phyloP scores from a whole-genome alignment of 53 echinoderm and acorn worm species.

The Holothuria leucospilota region DNA sequence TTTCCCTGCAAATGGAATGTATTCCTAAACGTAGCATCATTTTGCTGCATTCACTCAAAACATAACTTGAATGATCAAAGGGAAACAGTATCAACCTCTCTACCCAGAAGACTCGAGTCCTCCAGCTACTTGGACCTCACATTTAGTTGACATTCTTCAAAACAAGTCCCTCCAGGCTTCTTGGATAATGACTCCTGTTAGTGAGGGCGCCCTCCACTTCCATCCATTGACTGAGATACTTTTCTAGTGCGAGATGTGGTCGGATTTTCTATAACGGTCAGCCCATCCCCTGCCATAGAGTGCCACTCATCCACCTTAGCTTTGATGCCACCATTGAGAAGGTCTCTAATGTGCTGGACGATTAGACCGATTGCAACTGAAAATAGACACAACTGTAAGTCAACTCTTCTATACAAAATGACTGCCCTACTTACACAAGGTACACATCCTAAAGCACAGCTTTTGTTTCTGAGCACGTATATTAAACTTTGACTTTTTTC shows the following conservation, averaged over 20 bases:
- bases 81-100: too few species aligned
- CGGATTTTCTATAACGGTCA: conserved; percentile 44
- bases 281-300: conserved; percentile 56
- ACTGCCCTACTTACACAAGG: too few species aligned
- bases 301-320: conserved; percentile 71
- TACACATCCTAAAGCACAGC: too few species aligned
- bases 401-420: too few species aligned
- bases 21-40: background rate
- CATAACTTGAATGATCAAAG: too few species aligned
- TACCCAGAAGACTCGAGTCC: too few species aligned
- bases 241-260: conserved; percentile 64
- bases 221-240: conserved; percentile 68
- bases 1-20: background rate
- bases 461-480: too few species aligned
- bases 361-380: conserved; percentile 94
- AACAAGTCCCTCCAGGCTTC: background rate
- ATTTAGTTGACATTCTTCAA: too few species aligned
- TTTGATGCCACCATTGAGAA: conserved; percentile 92
- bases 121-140: too few species aligned
- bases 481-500: too few species aligned
- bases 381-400: too few species aligned
- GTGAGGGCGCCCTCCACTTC: conserved; percentile 78
- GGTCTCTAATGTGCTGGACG: conserved; percentile 96
- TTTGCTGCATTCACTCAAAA: too few species aligned
- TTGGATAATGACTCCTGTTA: conserved; percentile 29